Percentiles rank a stretch among this genome's conserved stretches.
phyloP scores from a whole-genome alignment of 2,113 vertebrate species.

The Ifrita kowaldi region DNA sequence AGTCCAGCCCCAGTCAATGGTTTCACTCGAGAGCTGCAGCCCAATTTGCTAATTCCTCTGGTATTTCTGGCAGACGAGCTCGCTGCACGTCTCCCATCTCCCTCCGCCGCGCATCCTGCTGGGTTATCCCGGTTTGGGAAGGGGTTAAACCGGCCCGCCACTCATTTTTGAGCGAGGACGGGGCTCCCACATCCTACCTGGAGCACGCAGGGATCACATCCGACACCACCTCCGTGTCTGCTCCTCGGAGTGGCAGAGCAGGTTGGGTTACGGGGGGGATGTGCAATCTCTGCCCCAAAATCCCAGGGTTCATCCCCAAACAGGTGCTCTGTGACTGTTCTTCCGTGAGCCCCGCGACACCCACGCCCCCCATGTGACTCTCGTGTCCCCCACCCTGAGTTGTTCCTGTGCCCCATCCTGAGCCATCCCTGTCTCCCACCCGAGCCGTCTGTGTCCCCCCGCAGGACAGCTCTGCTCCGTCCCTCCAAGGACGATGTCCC shows the following conservation, averaged over 20 bases:
- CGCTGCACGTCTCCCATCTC: neutral
- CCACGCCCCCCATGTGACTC: no score
- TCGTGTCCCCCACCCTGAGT: neutral
- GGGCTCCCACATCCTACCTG: neutral
- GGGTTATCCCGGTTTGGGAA: neutral
- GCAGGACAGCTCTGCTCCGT: neutral
- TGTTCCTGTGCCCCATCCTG: neutral
- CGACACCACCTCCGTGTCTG: neutral
- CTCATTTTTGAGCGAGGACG: rapidly evolving
- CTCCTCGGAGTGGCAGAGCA: neutral
- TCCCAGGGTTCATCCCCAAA: neutral
- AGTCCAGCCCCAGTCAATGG: neutral
- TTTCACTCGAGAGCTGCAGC: conserved; percentile 5
- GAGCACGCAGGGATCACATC: conserved; percentile 50
- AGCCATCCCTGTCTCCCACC: neutral
- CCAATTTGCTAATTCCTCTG: neutral
- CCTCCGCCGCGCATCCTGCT: neutral
- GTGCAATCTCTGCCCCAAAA: conserved; percentile 2
- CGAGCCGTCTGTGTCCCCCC: neutral
- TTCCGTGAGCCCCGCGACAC: neutral
- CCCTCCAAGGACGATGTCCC: neutral
- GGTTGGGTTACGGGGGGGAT: neutral
- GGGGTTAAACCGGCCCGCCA: neutral
- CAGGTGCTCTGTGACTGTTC: conserved; percentile 2
- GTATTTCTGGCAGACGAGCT: neutral